A percentile compares a stretch with the other conserved stretches of the same genome.
These are phyloP conservation scores for Syngnathus scovelli DNA, from an alignment of 2,113 vertebrate genomes.

Conservation along the genomic window DNA sequence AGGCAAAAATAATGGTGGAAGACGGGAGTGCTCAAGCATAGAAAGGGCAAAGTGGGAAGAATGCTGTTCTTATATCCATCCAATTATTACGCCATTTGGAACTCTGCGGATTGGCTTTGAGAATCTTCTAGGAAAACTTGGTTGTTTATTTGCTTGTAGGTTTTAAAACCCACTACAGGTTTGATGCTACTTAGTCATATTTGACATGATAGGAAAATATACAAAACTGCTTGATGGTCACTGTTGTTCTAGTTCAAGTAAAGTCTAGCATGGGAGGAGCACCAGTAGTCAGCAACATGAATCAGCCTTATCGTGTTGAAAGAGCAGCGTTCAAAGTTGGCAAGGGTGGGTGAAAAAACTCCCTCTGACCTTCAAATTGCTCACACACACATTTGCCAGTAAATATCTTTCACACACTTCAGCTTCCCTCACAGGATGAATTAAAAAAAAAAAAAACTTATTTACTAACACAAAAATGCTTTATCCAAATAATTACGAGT, in stretches of 20 bases:
- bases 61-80: slow-evolving; percentile 27
- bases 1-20: slow-evolving; percentile 50
- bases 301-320: slow-evolving; percentile 24
- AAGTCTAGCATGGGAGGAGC: neutral
- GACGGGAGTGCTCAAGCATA: slow-evolving; percentile 11
- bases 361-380: neutral
- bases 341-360: slow-evolving; percentile 2
- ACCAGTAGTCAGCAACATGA: slow-evolving; percentile 12
- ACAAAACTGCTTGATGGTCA: neutral
- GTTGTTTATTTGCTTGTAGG: neutral
- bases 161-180: neutral
- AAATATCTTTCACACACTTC: neutral
- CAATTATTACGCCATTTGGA: slow-evolving; percentile 7
- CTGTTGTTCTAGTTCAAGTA: slow-evolving; percentile 5
- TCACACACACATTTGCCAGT: slow-evolving; percentile 6
- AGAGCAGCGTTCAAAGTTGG: slow-evolving; percentile 2
- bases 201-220: neutral
- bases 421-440: no score
- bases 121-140: neutral
- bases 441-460: no score
- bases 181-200: neutral
- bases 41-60: slow-evolving; percentile 23
- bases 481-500: no score
- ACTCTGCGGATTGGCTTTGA: neutral
- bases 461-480: no score